phyloP scores from a whole-genome alignment of 1,140 invertebrate genomes.

The Paralvinella palmiformis region DNA sequence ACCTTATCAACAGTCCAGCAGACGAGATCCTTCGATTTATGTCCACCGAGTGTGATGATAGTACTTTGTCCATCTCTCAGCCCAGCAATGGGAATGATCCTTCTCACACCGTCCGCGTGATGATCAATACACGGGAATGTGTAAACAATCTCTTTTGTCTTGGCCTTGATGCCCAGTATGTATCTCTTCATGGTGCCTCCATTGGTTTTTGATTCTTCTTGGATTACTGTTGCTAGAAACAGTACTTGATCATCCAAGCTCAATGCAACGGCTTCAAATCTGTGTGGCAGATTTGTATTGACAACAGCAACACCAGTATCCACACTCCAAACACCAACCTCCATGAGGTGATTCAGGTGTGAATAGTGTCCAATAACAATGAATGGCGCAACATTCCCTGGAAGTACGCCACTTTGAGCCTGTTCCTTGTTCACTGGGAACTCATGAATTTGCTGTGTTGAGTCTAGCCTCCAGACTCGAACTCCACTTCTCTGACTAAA shows the following conservation, averaged over 20 bases:
- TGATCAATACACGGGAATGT: neutral
- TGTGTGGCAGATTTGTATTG: conserved; percentile 3
- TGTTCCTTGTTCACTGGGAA: conserved; percentile 11
- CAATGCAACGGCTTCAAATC: conserved; percentile 11
- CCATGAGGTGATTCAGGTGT: conserved; percentile 13
- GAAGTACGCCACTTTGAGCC: neutral
- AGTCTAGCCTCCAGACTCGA: conserved; percentile 7
- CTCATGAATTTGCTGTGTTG: neutral
- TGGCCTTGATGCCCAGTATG: neutral
- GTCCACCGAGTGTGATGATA: conserved; percentile 6
- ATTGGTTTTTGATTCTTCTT: no score
- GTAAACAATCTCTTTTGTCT: conserved; percentile 1
- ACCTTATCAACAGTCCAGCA: conserved; percentile 11
- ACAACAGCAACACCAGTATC: conserved; percentile 13
- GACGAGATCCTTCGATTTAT: neutral
- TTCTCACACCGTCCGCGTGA: conserved; percentile 1
- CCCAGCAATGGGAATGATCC: neutral
- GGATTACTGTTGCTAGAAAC: conserved; percentile 4
- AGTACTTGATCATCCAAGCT: conserved; percentile 2
- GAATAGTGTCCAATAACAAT: conserved; percentile 13
- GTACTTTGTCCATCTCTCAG: neutral
- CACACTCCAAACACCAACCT: conserved; percentile 9
- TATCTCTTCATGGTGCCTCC: neutral
- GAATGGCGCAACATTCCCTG: conserved; percentile 5
- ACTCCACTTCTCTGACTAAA: conserved; percentile 10